Evolutionary conservation across 2,797 vertebrate genomes (phyloP).

Genomic region (Lycodopsis pacificus): DNA sequence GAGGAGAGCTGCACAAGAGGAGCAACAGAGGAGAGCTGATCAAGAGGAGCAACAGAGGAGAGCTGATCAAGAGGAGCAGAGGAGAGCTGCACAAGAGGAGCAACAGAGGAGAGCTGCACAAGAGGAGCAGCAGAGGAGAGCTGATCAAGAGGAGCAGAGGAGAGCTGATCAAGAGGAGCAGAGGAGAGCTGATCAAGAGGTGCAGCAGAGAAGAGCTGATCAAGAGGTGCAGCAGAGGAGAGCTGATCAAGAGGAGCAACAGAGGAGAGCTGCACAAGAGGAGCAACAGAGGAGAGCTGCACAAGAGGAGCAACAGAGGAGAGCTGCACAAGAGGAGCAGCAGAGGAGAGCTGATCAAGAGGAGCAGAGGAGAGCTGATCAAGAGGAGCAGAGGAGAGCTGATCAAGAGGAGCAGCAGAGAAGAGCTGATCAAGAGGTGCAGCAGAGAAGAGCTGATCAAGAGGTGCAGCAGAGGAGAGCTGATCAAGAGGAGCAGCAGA

Average conservation of each 20-base stretch:
- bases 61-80: background rate
- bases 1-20: background rate
- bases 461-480: slow-evolving; percentile 19
- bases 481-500: slow-evolving; percentile 6
- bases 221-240: slow-evolving; percentile 1
- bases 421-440: background rate
- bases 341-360: slow-evolving; percentile 1
- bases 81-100: background rate
- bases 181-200: background rate
- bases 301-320: slow-evolving; percentile 9
- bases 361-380: slow-evolving; percentile 33
- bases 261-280: slow-evolving; percentile 5
- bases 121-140: background rate
- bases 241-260: slow-evolving; percentile 9
- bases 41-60: background rate
- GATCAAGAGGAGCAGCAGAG: slow-evolving; percentile 19
- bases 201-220: background rate
- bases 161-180: background rate
- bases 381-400: slow-evolving; percentile 39
- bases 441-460: background rate
- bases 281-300: slow-evolving; percentile 5
- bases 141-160: background rate
- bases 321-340: slow-evolving; percentile 15
- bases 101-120: background rate
- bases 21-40: background rate